Evolutionary conservation across 1,140 invertebrate genomes (phyloP), one percentile per base, ranked within the genome.

Genomic region (Drosophila arizonae): DNA sequence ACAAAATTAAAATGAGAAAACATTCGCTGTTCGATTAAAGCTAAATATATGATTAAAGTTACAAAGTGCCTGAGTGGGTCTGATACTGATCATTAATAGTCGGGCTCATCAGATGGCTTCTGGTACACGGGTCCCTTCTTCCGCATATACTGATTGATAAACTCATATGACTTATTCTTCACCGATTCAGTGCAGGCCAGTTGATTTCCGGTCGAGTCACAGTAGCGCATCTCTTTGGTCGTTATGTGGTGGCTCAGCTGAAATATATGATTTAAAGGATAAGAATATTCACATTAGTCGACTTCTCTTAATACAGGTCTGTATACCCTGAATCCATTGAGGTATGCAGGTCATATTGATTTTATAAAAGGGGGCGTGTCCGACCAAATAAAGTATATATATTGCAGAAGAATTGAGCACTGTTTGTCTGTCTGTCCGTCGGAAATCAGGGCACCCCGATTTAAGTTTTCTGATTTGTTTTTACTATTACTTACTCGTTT

Each of bases 161-260:
- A 99, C 92, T 98, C 98, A 91, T 96, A 96, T 2, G 97, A 97
- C 93, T 99, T 99, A 69, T 96, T 94, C 76, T 96, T 97, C 0
- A 99, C 98, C 71, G 96, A 98, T 63, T 99, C 97, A 4, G 71
- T 97, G 98, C 76, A 97, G 97, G 74, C 96, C 94, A 36, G 98
- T 91, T 77, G 97, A 96, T 77, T 69, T 26, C 79, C 97, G 0
- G 97, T 95, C 60, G 95, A 95, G 62, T 96, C 95, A 84, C 97
- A 97, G 86, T 99, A 97, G 87, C 98, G 98, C 88, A 98, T 92
- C 92, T 99, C 98, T 93, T 99, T 99, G 51, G 97, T 94, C 94
- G 98, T 95, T n/a, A 99, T 97, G 92, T 98, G 97, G 92, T 99
- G 97, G 1, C 98, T 99, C 24, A 99, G 93, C 98, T 99, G 93